Evolutionary conservation across 2,797 vertebrate species (phyloP).

Genomic region (Ctenochaetus hawaiiensis): DNA sequence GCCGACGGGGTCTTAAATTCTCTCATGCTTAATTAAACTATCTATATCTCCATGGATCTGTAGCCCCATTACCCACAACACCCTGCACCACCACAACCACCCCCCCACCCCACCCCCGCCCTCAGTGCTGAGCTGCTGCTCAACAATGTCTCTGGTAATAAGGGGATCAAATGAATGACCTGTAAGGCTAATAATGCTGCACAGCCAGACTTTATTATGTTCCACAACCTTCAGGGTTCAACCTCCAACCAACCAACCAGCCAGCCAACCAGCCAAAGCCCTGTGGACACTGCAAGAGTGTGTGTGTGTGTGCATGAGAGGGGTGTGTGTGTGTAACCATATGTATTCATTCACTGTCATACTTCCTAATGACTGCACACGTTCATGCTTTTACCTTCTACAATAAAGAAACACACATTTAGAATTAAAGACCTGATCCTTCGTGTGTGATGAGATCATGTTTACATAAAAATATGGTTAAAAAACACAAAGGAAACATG

Average conservation of each 20-base stretch:
- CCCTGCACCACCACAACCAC: slow-evolving; percentile 18
- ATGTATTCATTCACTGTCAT: background rate
- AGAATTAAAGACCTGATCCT: background rate
- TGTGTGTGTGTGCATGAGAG: background rate
- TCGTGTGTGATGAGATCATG: background rate
- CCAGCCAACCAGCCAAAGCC: background rate
- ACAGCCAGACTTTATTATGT: slow-evolving; percentile 29
- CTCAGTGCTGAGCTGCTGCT: slow-evolving; percentile 16
- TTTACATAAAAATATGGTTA: background rate
- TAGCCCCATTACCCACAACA: slow-evolving; percentile 68
- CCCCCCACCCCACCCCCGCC: background rate
- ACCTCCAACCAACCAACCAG: slow-evolving; percentile 18
- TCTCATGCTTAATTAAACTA: slow-evolving; percentile 77
- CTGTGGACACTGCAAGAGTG: background rate
- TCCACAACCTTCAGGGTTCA: slow-evolving; percentile 22
- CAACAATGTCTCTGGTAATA: slow-evolving; percentile 54
- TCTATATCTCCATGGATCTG: slow-evolving; percentile 67
- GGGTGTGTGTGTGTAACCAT: background rate
- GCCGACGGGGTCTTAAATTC: slow-evolving; percentile 74
- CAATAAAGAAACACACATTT: background rate
- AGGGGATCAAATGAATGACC: slow-evolving; percentile 52
- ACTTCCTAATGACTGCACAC: background rate
- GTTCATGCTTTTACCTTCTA: background rate
- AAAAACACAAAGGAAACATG: background rate
- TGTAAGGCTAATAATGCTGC: slow-evolving; percentile 50